A percentile compares a stretch with the other conserved stretches of the same genome.
phyloP scores from a whole-genome alignment of 2,888 invertebrate genomes.

The Coecobrya sp. region DNA sequence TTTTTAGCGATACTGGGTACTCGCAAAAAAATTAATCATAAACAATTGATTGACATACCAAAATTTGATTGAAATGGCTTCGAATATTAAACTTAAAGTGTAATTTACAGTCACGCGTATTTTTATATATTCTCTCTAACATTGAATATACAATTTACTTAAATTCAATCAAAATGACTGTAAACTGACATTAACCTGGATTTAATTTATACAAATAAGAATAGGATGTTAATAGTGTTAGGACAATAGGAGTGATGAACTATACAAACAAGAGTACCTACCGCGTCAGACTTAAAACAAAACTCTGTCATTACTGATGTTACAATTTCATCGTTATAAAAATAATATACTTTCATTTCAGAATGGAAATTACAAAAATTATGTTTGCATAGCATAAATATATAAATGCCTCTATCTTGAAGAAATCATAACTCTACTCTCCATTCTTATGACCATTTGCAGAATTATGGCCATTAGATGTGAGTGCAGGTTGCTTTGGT shows the following conservation, averaged over 20 bases:
- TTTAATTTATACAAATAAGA: not conserved
- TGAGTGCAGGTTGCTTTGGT: constrained; percentile 90
- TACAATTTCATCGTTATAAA: not conserved
- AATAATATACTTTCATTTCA: constrained; percentile 21
- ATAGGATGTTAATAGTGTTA: not conserved
- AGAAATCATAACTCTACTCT: not conserved
- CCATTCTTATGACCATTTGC: constrained; percentile 61
- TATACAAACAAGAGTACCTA: not conserved
- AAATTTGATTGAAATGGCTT: not conserved
- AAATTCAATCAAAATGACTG: too few relatives aligned
- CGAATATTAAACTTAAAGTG: not conserved
- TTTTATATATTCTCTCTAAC: too few relatives aligned
- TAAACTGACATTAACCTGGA: not conserved
- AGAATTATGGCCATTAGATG: constrained; percentile 32
- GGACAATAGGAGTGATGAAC: not conserved
- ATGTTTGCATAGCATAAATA: not conserved
- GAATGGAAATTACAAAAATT: not conserved
- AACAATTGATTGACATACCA: not conserved
- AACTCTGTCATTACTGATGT: not conserved
- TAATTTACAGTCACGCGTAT: too few relatives aligned
- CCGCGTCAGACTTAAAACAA: not conserved
- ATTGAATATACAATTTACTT: too few relatives aligned
- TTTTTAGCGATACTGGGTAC: too few relatives aligned
- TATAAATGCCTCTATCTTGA: not conserved
- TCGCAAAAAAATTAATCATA: not conserved